Base-by-base conservation (phyloP, 2,113 vertebrate species). In the Craseonycteris thonglongyai region DNA sequence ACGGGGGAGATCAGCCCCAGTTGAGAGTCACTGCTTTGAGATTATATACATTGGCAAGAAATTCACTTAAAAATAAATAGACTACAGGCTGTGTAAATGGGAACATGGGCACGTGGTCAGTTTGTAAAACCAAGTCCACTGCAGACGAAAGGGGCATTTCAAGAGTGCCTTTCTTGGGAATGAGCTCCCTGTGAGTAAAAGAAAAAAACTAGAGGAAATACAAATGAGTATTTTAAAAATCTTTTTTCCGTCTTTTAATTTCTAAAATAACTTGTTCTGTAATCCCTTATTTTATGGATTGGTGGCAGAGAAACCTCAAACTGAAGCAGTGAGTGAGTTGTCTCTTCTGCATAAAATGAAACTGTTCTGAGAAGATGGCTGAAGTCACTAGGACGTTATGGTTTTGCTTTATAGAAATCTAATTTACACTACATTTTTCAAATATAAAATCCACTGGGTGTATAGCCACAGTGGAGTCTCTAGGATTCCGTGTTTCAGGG, bases 391-490 rank as follows among this genome's bases (percentile, higher is more conserved):
- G 51, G 49, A 86, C 8, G 9, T 5, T 38, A 51, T 90, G 33
- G 30, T 63, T 93, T 71, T 93, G 79, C n/a, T 51, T 89, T 88
- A 78, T 33, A 87, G 35, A 93, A 88, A 54, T 79, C 47, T 86
- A 80, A 82, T 82, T 72, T 81, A 69, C 4, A n/a, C 15, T 65
- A 30, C 24, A 38, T 91, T 93, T 24, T 91, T 93, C 21, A 51
- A 51, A 86, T n/a, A n/a, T n/a, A 80, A 51, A 30, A 40, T 14
- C 42, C 47, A 26, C 22, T 58, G 58, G 24, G 61, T 61, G 38
- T 42, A 56, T 71, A 69, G n/a, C 21, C 26, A 38, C 0, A 30
- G 19, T 63, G 6, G 6, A 65, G 7, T 83, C 15, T 68, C 21
- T 91, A 35, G 78, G 3, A 81, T 89, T 84, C 79, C 49, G 56